These are phyloP conservation scores for Struthidea cinerea DNA, from an alignment of 2,113 vertebrate genomes.

Conservation along the genomic window DNA sequence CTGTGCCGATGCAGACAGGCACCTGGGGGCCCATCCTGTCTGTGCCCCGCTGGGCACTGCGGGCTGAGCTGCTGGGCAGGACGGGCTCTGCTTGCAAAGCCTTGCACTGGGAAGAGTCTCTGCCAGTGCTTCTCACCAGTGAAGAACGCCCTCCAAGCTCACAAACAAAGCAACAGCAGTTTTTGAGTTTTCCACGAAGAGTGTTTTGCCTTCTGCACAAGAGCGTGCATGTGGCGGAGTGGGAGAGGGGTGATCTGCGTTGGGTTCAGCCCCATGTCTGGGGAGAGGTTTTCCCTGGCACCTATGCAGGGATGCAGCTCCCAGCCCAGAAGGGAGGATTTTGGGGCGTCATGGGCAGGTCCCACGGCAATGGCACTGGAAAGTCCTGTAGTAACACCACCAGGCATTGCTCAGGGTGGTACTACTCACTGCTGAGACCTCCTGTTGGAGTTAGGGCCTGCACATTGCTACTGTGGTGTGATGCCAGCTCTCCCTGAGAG, in stretches of 20 bases:
- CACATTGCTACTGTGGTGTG: fast-evolving
- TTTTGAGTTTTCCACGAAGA: background rate
- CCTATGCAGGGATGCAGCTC: background rate
- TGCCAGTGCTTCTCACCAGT: background rate
- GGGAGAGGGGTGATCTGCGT: background rate
- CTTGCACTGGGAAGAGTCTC: background rate
- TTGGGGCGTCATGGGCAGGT: fast-evolving
- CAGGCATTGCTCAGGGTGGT: background rate
- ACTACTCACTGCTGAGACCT: background rate
- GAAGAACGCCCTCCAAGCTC: background rate
- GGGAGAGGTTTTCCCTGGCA: background rate
- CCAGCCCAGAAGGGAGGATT: background rate
- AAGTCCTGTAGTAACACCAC: background rate
- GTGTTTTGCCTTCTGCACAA: background rate
- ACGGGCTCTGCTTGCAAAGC: background rate
- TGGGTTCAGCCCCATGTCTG: fast-evolving
- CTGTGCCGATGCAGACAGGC: background rate
- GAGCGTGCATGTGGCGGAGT: fast-evolving
- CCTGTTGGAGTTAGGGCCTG: background rate
- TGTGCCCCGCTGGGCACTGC: background rate
- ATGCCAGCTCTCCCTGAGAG: background rate
- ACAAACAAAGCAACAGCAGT: fast-evolving
- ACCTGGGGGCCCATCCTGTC: background rate
- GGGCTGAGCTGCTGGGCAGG: background rate
- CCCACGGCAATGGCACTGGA: fast-evolving